phyloP scores from a whole-genome alignment of 1,140 invertebrate genomes.

The Apis mellifera region Amel_HAv3.1 CM009933.2:6543001-6543500 shows the following conservation, averaged over 20 bases:
- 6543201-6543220: background rate
- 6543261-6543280: conserved; percentile 1
- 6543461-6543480: conserved; percentile 36
- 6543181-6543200: background rate
- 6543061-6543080: background rate
- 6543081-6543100: background rate
- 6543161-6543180: background rate
- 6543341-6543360: conserved; percentile 2
- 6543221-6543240: background rate
- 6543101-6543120: no score
- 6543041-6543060: no score
- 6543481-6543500: conserved; percentile 56
- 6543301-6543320: background rate
- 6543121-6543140: background rate
- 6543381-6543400: background rate
- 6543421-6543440: conserved; percentile 32
- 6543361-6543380: conserved; percentile 37
- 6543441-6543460: conserved; percentile 33
- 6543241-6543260: background rate
- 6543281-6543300: background rate
- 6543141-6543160: background rate
- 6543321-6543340: conserved; percentile 15
- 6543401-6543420: conserved; percentile 20
- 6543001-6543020: background rate
- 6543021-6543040: no score